phyloP scores from a whole-genome alignment of 2,797 vertebrate species.

The Anisognathus igniventris region DNA sequence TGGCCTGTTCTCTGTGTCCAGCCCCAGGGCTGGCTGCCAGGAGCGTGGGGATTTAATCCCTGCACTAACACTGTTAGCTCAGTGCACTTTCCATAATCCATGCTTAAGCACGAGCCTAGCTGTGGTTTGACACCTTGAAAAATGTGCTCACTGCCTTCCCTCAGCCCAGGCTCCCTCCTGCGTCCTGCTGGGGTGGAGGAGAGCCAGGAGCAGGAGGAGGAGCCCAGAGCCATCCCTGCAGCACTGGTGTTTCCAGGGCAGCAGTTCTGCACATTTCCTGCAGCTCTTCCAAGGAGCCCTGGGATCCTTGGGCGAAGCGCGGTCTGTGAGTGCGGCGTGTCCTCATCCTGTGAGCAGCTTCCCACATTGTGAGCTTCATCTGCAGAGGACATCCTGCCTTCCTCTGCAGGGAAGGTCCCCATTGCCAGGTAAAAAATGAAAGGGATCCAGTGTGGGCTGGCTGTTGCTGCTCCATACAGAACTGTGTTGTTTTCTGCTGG shows the following conservation, averaged over 20 bases:
- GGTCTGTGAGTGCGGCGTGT: not conserved
- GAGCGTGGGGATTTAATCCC: not conserved
- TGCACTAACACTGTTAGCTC: not conserved
- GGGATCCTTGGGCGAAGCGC: not conserved
- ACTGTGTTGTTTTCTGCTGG: not conserved
- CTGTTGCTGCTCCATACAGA: not conserved
- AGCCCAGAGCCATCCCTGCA: not conserved
- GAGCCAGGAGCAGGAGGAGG: constrained; percentile 24
- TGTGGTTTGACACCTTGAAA: constrained; percentile 43
- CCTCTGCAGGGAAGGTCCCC: not conserved
- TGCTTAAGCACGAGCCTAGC: not conserved
- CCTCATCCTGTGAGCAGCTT: not conserved
- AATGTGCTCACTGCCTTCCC: not conserved
- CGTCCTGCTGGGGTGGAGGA: not conserved
- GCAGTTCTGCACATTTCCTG: not conserved
- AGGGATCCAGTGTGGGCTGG: not conserved
- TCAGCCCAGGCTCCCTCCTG: accelerated
- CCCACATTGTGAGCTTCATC: not conserved
- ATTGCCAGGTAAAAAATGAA: accelerated
- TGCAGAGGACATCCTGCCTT: not conserved
- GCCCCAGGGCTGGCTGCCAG: not conserved
- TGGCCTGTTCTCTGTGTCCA: not conserved
- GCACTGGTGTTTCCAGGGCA: not conserved
- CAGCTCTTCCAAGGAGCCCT: not conserved
- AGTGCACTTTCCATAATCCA: not conserved